Evolutionary conservation across 2,113 vertebrate species (phyloP), one percentile per base, ranked within the genome.

Genomic region (Bothrops jararaca): DNA sequence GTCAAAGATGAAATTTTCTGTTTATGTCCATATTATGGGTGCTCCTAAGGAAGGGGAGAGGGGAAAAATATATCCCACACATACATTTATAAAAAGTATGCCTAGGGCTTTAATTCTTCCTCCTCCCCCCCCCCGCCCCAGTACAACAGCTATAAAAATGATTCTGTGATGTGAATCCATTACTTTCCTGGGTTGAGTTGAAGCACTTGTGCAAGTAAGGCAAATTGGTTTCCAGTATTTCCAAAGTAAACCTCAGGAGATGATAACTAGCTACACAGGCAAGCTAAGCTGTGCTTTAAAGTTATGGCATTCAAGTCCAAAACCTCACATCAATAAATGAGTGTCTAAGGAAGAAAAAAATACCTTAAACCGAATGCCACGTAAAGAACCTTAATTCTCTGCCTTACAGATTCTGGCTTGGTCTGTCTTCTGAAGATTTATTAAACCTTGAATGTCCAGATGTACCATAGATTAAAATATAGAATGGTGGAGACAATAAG

Each of bases 221-320:
- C 91, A 97, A 96, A 97, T 94, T 96, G 93, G 93, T 96, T 96
- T 97, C 96, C 95, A 96, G 95, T 95, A 93, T 93, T 93, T 96
- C 92, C 24, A 2, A 95, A 95, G 93, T 94, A 97, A 97, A 96
- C 92, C 97, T 96, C 95, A 89, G 93, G 96, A 96, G 95, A 96
- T 85, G 4, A 39, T 92, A 94, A 90, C 89, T 20, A 94, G 95
- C 94, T 93, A 95, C 90, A 94, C 94, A 95, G 91, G 96, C 92
- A 95, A 94, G 95, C 94, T 97, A 95, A 97, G 96, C 93, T 96
- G 92, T 92, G 95, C 96, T 97, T 96, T 96, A 94, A 94, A 95
- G 94, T 96, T 94, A 95, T 0, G 93, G 93, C 95, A 95, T 96
- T 96, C 95, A 96, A 96, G 94, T 93, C 96, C 95, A 96, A 48